Percentiles rank a stretch among this genome's conserved stretches.
Evolutionary conservation across 2,797 vertebrate species (phyloP).

Genomic region (Alcedo atthis): DNA sequence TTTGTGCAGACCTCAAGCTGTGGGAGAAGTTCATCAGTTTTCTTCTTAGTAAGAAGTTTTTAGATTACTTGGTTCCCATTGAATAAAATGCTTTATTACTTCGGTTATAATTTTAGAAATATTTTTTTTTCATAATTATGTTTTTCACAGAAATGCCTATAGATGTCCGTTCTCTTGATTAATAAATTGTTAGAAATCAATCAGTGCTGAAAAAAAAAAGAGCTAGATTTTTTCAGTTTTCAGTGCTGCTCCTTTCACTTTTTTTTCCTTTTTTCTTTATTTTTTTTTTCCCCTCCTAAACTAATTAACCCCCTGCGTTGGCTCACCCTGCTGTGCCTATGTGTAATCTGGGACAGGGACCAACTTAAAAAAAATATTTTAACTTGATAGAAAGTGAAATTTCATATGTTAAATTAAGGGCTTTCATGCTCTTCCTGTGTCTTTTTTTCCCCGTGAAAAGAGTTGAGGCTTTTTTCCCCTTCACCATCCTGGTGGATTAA

Average conservation of each 20-base stretch:
- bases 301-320: constrained; percentile 20
- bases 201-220: constrained; percentile 27
- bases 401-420: constrained; percentile 13
- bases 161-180: neutral
- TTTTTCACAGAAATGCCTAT: neutral
- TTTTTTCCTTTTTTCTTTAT: too few species aligned
- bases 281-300: neutral
- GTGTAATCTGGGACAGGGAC: constrained; percentile 12
- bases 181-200: neutral
- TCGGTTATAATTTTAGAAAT: neutral
- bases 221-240: neutral
- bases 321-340: constrained; percentile 22
- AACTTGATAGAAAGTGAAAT: constrained; percentile 43
- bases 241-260: constrained; percentile 6
- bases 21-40: constrained; percentile 34
- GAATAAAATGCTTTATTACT: neutral
- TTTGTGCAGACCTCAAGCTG: constrained; percentile 27
- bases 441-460: constrained; percentile 29
- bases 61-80: neutral
- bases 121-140: neutral
- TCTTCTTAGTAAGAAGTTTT: constrained; percentile 28
- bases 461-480: constrained; percentile 9
- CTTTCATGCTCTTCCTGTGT: constrained; percentile 41
- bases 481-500: constrained; percentile 35
- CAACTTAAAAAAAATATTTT: constrained; percentile 50